Evolutionary conservation across 2,797 vertebrate genomes (phyloP).

Genomic region (Propithecus deckenii): DNA sequence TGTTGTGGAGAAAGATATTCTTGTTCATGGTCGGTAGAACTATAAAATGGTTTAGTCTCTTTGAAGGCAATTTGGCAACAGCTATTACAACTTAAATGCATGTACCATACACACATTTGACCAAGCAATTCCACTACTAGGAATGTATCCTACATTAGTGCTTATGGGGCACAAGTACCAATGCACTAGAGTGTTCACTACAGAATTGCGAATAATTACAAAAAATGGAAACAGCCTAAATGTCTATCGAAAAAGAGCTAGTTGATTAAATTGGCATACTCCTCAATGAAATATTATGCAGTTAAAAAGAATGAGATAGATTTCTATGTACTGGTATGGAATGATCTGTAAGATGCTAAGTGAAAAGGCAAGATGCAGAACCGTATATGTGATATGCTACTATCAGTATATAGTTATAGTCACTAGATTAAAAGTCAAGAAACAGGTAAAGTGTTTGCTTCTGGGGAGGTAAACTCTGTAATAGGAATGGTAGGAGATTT

Average conservation of each 20-base stretch:
- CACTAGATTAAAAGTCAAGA: not conserved
- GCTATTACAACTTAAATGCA: not conserved
- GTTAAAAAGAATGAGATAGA: not conserved
- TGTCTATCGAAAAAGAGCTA: not conserved
- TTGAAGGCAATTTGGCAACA: conserved; percentile 12
- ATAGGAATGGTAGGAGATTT: not conserved
- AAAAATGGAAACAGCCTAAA: not conserved
- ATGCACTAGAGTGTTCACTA: not conserved
- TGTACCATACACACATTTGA: not conserved
- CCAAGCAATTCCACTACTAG: not conserved
- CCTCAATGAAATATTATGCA: not conserved
- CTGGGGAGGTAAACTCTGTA: not conserved
- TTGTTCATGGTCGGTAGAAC: not conserved
- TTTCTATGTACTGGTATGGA: not conserved
- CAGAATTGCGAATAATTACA: not conserved
- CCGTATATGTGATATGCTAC: not conserved
- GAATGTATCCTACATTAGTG: not conserved
- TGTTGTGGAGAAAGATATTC: not conserved
- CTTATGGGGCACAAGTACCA: not conserved
- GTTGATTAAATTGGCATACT: not conserved
- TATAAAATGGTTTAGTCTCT: not conserved
- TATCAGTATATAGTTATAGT: not conserved
- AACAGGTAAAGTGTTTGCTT: not conserved
- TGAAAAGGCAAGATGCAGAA: not conserved
- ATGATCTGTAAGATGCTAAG: not conserved